A percentile compares a stretch with the other conserved stretches of the same genome.
phyloP scores from a whole-genome alignment of 2,888 invertebrate species.

The Eristalis pertinax region DNA sequence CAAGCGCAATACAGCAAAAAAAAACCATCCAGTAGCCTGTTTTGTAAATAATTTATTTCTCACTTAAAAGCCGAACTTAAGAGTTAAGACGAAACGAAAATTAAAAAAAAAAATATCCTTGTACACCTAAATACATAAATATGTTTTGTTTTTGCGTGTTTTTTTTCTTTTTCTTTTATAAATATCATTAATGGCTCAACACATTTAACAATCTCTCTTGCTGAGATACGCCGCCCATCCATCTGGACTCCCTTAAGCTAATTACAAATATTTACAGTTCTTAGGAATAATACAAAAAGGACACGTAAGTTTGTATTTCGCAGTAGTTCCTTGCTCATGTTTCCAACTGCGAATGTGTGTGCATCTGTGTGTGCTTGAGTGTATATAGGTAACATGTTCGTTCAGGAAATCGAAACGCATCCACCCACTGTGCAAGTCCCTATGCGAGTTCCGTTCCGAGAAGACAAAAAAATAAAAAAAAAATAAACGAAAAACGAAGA shows the following conservation, averaged over 20 bases:
- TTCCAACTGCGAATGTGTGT: not conserved
- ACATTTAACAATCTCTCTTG: slow-evolving; percentile 1
- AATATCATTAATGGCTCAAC: slow-evolving; percentile 50
- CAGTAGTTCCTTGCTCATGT: not conserved
- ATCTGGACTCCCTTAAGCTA: slow-evolving; percentile 27
- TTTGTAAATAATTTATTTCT: slow-evolving; percentile 59
- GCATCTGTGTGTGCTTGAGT: not conserved
- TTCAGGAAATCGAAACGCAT: not conserved
- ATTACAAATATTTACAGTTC: slow-evolving; percentile 57
- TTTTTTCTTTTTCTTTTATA: slow-evolving; percentile 3
- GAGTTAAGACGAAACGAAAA: slow-evolving; percentile 12
- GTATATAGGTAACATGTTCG: not conserved
- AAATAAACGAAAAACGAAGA: too few relatives aligned
- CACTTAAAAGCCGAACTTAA: slow-evolving; percentile 40
- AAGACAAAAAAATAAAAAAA: not conserved
- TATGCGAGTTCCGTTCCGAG: not conserved
- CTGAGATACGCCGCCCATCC: not conserved
- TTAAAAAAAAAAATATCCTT: slow-evolving; percentile 2
- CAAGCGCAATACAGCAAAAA: not conserved
- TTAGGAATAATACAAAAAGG: slow-evolving; percentile 59
- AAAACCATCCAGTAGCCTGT: not conserved
- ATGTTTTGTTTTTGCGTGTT: not conserved
- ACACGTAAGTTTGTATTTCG: slow-evolving; percentile 28
- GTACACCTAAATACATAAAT: slow-evolving; percentile 13
- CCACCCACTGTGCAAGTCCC: not conserved